phyloP scores from a whole-genome alignment of 2,888 invertebrate species.

The Xestobium rufovillosum region DNA sequence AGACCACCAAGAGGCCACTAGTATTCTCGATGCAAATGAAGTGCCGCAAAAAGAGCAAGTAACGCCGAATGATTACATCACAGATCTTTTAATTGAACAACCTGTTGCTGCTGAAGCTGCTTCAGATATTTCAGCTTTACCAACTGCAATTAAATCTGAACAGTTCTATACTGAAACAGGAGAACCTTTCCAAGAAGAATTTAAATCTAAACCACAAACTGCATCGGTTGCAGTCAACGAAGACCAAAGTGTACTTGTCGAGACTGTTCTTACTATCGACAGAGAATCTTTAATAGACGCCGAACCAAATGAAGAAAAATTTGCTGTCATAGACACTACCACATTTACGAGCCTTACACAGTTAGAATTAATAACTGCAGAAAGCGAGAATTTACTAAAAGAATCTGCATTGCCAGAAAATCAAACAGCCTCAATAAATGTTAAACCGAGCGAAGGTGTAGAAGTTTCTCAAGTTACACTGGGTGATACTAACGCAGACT shows the following conservation, averaged over 20 bases:
- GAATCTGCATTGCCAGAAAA: slow-evolving; percentile 35
- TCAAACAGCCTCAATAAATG: slow-evolving; percentile 41
- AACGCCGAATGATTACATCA: slow-evolving; percentile 38
- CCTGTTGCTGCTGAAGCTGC: slow-evolving; percentile 36
- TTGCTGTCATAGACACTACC: slow-evolving; percentile 31
- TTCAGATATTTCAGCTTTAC: slow-evolving; percentile 36
- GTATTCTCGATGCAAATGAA: slow-evolving; percentile 40
- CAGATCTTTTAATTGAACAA: slow-evolving; percentile 35
- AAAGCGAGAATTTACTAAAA: slow-evolving; percentile 40
- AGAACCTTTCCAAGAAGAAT: slow-evolving; percentile 30
- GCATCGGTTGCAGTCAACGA: slow-evolving; percentile 41
- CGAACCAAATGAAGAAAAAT: slow-evolving; percentile 32
- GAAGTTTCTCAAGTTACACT: slow-evolving; percentile 41
- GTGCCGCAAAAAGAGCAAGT: slow-evolving; percentile 47
- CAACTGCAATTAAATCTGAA: slow-evolving; percentile 42
- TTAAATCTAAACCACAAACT: slow-evolving; percentile 38
- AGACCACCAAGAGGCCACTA: slow-evolving; percentile 34
- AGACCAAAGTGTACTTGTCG: slow-evolving; percentile 41
- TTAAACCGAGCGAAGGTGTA: slow-evolving; percentile 40
- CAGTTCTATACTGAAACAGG: slow-evolving; percentile 44
- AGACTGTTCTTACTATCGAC: slow-evolving; percentile 43
- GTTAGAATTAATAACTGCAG: slow-evolving; percentile 39
- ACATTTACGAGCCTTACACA: slow-evolving; percentile 36
- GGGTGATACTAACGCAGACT: slow-evolving; percentile 42
- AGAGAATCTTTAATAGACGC: slow-evolving; percentile 44